These are phyloP conservation scores for Paratilapia polleni DNA, from an alignment of 2,113 vertebrate species.

Conservation along the genomic window DNA sequence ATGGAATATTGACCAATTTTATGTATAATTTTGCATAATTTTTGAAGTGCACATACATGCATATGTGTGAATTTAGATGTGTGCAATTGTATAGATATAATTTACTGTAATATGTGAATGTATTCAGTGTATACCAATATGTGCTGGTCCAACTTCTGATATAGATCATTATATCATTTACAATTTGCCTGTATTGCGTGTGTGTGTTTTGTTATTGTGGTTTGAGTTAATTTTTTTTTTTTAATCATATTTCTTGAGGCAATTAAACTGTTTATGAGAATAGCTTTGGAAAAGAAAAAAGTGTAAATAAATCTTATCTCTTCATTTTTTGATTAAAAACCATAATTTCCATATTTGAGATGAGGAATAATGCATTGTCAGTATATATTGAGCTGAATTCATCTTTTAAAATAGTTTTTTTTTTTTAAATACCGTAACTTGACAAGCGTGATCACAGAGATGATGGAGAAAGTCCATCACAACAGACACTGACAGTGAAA, in stretches of 20 bases:
- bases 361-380: background rate
- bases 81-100: background rate
- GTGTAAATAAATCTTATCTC: background rate
- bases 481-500: conserved; percentile 29
- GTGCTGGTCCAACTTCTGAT: background rate
- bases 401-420: background rate
- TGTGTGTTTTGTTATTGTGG: background rate
- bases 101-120: background rate
- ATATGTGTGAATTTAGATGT: background rate
- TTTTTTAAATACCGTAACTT: background rate
- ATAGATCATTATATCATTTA: background rate
- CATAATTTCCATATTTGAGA: conserved; percentile 1
- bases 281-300: background rate
- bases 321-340: background rate
- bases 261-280: background rate
- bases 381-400: conserved; percentile 19
- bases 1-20: too few species aligned
- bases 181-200: background rate
- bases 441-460: conserved; percentile 21
- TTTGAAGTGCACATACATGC: background rate
- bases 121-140: background rate
- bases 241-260: background rate
- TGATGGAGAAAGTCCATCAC: conserved; percentile 21
- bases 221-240: background rate
- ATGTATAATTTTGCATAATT: background rate